Evolutionary conservation across 2,888 invertebrate genomes (phyloP), one percentile per base, ranked within the genome.

Genomic region (Noctua pronuba): DNA sequence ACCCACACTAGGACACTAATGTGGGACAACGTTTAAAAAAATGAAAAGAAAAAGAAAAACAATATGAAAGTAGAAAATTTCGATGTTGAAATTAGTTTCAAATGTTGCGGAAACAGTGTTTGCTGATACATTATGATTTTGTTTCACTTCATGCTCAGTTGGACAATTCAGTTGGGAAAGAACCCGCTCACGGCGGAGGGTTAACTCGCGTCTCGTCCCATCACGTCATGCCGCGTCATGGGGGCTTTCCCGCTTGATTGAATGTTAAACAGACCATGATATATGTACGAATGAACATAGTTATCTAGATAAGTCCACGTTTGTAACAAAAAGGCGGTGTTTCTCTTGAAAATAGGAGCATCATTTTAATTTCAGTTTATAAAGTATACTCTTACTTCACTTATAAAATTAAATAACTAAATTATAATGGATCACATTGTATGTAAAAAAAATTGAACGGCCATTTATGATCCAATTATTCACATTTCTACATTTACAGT

Each of bases 141-240:
- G 62, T 79, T 85, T 71, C 73, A 60, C 70, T 75, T 83, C 80
- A 85, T 80, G 86, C 76, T 65, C 76, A 80, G 79, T 83, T 83
- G 75, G 73, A 68, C 71, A 66, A 86, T 86, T 72, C 74, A 38
- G 60, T 80, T 49, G 28, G 46, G 60, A 77, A 58, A 66, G 64
- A 69, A 60, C 69, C 68, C 46, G 68, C 72, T 55, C 58, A 35
- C 49, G 21, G 46, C 68, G n/a, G 60, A 67, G 75, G 83, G 86
- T 82, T 83, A 80, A 74, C 74, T 83, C 80, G 44, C 64, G 79
- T 86, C 83, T 85, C 75, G 79, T 80, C 78, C 74, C 76, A 74
- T 75, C 78, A 75, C 82, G 80, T 81, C 85, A 79, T 82, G 89
- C 89, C 71, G 60, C 86, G 88, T 88, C 88, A 88, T 79, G 78